Base-by-base conservation (phyloP, 2,113 vertebrate genomes). In the Rhagologus leucostigma region DNA sequence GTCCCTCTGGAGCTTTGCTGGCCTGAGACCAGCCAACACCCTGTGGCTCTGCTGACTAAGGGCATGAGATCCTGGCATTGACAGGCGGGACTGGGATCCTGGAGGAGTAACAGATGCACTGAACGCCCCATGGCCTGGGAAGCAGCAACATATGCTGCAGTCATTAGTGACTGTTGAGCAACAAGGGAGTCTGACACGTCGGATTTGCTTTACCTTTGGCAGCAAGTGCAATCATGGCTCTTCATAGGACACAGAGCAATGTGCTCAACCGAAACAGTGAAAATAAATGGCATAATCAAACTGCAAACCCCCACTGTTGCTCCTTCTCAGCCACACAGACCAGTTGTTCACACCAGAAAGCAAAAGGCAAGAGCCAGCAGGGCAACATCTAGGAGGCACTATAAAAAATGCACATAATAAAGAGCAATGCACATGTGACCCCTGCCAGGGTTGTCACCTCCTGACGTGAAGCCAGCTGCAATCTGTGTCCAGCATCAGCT, bases 81-180 rank as follows among this genome's bases (percentile, higher is more conserved):
- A 71, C 91, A 84, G 64, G 26, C 9, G 30, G 68, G 50, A 50
- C 55, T 88, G 92, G 52, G 50, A 39, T 97, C 57, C 76, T 95
- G 60, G 50, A 97, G 84, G 49, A 97, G 67, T 64, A 97, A 63
- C 89, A 97, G 93, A 96, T 97, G 95, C 65, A 79, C 81, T 46
- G 63, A 93, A 89, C 19, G 44, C 90, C 91, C 83, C 93, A 73
- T 37, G 77, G 95, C 88, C 95, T 57, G 90, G 74, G 84, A 98
- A 97, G 88, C 92, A 93, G 53, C 87, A 94, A 68, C 95, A 97
- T 94, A 97, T 93, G 97, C 96, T 96, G 91, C 87, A 96, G 88
- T 89, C 96, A 86, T 97, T 96, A 97, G 93, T 75, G 90, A 49
- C 83, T 91, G 91, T 21, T 91, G 90, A 96, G 94, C 87, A 97